Base-by-base conservation (phyloP, 2,888 invertebrate species). In the Drosophila ustulata region DNA sequence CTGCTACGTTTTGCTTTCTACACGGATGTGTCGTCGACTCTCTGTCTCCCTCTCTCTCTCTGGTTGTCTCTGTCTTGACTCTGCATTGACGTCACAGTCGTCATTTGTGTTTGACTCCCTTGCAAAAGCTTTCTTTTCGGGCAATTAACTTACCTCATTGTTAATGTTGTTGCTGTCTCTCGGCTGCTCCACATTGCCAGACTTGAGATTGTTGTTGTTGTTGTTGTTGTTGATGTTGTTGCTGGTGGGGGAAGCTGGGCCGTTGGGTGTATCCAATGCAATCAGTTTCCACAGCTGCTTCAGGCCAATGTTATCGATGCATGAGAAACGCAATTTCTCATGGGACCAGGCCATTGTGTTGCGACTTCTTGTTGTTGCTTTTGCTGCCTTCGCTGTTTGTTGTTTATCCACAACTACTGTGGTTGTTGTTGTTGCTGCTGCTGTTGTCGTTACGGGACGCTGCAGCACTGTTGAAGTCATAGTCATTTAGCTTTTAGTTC, bases 391-490 rank as follows among this genome's bases (percentile, higher is more conserved):
- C 68, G 80, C 62, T 53, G 65, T 53, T 68, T 70, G 57, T 43
- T 68, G 59, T 50, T 68, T 76, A 32, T 77, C 65, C 41, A 51
- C 51, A 46, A 66, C 18, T 18, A 18, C 18, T 18, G 18, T 18
- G 18, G 18, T 52, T 30, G 70, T 51, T 51, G 61, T 63, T 57
- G 79, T 45, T 34, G 70, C 46, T 47, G 59, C 49, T 6, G 68
- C 45, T 65, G 67, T 61, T 66, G 66, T 55, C 46, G 58, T 46
- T 51, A 50, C 55, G 57, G 81, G 67, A 53, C 89, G 88, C 80
- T 91, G 92, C 55, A 92, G 80, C 76, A 92, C 81, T 78, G 91
- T 91, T 87, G 92, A 92, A 92, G 92, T 92, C 92, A 92, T 92
- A 90, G 88, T 75, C 82, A 81, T 76, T 80, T 80, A 76, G 66